phyloP scores from a whole-genome alignment of 2,888 invertebrate species.

The Phlogophora meticulosa region DNA sequence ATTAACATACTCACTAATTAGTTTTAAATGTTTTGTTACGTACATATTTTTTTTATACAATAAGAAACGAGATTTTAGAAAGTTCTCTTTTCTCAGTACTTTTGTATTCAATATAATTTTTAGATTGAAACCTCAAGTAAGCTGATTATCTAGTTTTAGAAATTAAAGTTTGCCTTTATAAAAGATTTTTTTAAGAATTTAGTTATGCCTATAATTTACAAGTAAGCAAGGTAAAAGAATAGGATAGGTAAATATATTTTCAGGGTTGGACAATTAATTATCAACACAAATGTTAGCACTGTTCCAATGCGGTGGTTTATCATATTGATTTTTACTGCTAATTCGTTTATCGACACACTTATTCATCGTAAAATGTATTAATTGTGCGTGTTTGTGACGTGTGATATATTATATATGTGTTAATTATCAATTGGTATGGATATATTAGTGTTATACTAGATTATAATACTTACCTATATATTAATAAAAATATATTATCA shows the following conservation, averaged over 20 bases:
- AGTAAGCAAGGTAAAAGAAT: neutral
- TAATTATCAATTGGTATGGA: slow-evolving; percentile 23
- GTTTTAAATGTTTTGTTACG: slow-evolving; percentile 32
- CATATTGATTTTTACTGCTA: slow-evolving; percentile 17
- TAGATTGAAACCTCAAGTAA: slow-evolving; percentile 16
- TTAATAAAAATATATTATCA: slow-evolving; percentile 8
- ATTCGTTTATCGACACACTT: slow-evolving; percentile 4
- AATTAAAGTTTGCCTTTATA: slow-evolving; percentile 8
- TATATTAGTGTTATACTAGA: slow-evolving; percentile 24
- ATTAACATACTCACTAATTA: slow-evolving; percentile 19
- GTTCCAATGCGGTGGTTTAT: neutral
- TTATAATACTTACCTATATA: slow-evolving; percentile 22
- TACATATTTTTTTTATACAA: neutral
- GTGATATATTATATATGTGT: slow-evolving; percentile 30
- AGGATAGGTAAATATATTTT: neutral
- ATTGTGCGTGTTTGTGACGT: slow-evolving; percentile 40
- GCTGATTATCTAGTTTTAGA: slow-evolving; percentile 16
- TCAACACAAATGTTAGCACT: slow-evolving; percentile 3
- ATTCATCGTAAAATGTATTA: slow-evolving; percentile 17
- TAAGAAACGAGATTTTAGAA: neutral
- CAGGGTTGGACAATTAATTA: slow-evolving; percentile 1
- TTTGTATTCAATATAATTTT: slow-evolving; percentile 29
- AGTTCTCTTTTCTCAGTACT: slow-evolving; percentile 7
- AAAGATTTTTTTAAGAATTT: neutral
- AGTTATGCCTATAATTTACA: slow-evolving; percentile 1